Evolutionary conservation across 2,113 vertebrate genomes (phyloP).

Genomic region (Ellobius talpinus): DNA sequence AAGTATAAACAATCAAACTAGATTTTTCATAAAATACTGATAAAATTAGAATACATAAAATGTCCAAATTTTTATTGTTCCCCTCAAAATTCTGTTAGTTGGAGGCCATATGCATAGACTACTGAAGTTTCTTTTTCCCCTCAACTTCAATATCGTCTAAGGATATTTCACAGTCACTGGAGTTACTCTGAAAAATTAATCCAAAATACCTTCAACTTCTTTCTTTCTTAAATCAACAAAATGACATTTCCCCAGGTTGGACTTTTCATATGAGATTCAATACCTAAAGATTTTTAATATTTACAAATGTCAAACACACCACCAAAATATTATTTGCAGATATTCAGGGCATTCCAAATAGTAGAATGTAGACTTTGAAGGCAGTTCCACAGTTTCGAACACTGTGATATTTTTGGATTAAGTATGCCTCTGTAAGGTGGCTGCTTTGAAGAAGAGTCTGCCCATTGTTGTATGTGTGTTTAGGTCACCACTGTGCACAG

Average conservation of each 20-base stretch:
- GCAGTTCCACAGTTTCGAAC: slow-evolving; percentile 23
- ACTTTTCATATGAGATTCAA: slow-evolving; percentile 50
- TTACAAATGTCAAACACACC: slow-evolving; percentile 66
- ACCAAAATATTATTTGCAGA: slow-evolving; percentile 62
- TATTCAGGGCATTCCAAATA: slow-evolving; percentile 48
- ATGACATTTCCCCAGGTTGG: slow-evolving; percentile 31
- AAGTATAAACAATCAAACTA: neutral
- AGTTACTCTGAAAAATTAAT: slow-evolving; percentile 42
- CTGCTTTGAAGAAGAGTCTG: neutral
- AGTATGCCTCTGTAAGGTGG: neutral
- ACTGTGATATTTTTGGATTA: neutral
- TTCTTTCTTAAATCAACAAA: slow-evolving; percentile 49
- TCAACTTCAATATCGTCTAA: neutral
- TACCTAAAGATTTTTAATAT: slow-evolving; percentile 65
- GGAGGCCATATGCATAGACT: neutral
- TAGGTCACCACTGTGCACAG: no score
- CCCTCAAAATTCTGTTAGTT: neutral
- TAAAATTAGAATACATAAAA: slow-evolving; percentile 33
- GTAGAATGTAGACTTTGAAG: slow-evolving; percentile 20
- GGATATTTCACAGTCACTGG: slow-evolving; percentile 16
- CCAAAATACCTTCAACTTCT: slow-evolving; percentile 39
- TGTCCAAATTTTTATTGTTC: neutral
- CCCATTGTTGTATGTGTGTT: neutral
- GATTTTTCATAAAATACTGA: neutral
- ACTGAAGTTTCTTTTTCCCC: neutral